Evolutionary conservation across 2,888 invertebrate genomes (phyloP), one percentile per base, ranked within the genome.

Genomic region (Liodrosophila aerea): DNA sequence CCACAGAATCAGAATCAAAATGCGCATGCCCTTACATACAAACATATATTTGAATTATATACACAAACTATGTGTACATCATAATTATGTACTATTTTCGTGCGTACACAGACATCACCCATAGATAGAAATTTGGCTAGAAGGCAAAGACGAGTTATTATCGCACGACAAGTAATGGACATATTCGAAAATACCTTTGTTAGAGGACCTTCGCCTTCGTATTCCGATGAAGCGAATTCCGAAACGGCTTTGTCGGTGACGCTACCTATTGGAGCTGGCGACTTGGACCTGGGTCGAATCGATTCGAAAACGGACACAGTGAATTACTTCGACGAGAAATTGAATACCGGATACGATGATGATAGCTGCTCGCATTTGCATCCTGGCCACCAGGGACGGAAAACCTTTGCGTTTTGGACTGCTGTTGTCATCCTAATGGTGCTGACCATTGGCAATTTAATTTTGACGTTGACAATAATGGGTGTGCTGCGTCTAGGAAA

Each of bases 391-490:
- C 77, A 85, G 44, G 86, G 80, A 16, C 82, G 89, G n/a, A 89
- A 90, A 22, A 88, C 94, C 0, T 93, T 94, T 76, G 94, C 93
- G 0, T 94, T 97, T 84, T 96, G 96, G 96, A 94, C 94, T 0
- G 91, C 96, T 8, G 93, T 96, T 29, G 91, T 92, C 40, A 89
- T 95, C 31, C 88, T 95, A 5, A 92, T 95, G 51, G 89, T 95
- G 5, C 89, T 97, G 13, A 95, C 95, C 0, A 91, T 95, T 36
- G 95, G 95, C 8, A 96, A 97, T 90, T 91, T 96, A 46, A 90
- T 95, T 33, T 90, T 97, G 1, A 97, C 96, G 0, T 92, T 96
- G 34, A 94, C 95, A 0, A 95, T 97, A 49, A 92, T 96, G 54
- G 94, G 94, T 5, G 96, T 97, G 0, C 88, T 97, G 37, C 91